Conservation (phyloP, 2,113 vertebrate genomes). For the Pogonocichla stellata region DNA sequence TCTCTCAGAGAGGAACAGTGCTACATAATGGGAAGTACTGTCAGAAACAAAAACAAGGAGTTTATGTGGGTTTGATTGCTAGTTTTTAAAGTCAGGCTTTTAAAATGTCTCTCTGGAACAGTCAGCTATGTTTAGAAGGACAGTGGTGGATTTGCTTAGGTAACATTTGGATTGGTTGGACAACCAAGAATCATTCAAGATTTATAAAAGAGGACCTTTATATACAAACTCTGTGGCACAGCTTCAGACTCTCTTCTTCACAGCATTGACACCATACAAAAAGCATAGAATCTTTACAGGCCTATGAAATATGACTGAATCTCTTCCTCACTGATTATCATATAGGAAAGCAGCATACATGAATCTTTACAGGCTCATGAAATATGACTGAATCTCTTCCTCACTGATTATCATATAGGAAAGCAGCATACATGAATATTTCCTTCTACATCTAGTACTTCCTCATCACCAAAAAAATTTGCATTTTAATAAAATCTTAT, state of each 20-base stretch:
- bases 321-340: background rate
- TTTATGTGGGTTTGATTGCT: rapidly evolving
- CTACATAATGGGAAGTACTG: background rate
- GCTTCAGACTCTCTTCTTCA: background rate
- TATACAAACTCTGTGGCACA: background rate
- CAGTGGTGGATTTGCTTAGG: background rate
- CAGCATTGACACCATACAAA: background rate
- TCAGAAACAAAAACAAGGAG: background rate
- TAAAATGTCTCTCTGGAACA: background rate
- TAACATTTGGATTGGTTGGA: background rate
- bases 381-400: background rate
- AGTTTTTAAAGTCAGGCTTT: background rate
- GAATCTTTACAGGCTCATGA: rapidly evolving
- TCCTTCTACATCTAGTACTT: background rate
- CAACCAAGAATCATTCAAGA: background rate
- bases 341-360: background rate
- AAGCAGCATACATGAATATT: background rate
- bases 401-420: background rate
- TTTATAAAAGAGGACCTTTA: background rate
- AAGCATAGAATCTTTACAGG: rapidly evolving
- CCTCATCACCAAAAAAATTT: background rate
- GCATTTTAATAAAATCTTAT: background rate
- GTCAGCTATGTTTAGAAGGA: background rate
- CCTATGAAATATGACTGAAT: background rate
- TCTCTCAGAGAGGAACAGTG: background rate